phyloP scores from a whole-genome alignment of 2,113 vertebrate species.

The Vidua macroura region DNA sequence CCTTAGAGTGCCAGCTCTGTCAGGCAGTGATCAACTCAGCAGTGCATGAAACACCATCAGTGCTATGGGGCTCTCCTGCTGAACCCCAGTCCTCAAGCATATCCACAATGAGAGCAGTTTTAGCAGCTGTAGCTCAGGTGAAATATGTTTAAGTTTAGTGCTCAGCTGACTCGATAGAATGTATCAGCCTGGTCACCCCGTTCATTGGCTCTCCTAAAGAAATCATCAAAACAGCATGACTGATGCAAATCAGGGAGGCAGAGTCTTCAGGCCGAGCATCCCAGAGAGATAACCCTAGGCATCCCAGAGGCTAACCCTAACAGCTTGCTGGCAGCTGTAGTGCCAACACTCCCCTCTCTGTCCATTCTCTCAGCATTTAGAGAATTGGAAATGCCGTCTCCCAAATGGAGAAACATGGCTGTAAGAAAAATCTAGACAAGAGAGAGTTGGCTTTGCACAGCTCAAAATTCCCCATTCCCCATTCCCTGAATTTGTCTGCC shows the following conservation, averaged over 20 bases:
- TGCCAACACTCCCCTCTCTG: background rate
- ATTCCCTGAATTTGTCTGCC: background rate
- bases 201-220: background rate
- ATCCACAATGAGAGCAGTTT: background rate
- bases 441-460: background rate
- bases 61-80: accelerated
- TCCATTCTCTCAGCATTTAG: background rate
- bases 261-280: background rate
- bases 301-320: background rate
- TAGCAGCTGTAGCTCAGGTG: background rate
- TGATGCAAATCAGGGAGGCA: background rate
- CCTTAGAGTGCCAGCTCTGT: background rate
- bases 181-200: background rate
- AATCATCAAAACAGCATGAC: background rate
- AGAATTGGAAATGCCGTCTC: background rate
- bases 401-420: background rate
- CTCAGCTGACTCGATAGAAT: background rate
- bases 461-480: background rate
- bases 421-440: background rate
- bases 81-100: background rate
- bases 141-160: background rate
- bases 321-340: background rate
- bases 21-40: accelerated
- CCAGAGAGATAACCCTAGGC: no score
- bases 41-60: accelerated